phyloP scores from a whole-genome alignment of 2,888 invertebrate genomes.

The Drosophila infuscata region DNA sequence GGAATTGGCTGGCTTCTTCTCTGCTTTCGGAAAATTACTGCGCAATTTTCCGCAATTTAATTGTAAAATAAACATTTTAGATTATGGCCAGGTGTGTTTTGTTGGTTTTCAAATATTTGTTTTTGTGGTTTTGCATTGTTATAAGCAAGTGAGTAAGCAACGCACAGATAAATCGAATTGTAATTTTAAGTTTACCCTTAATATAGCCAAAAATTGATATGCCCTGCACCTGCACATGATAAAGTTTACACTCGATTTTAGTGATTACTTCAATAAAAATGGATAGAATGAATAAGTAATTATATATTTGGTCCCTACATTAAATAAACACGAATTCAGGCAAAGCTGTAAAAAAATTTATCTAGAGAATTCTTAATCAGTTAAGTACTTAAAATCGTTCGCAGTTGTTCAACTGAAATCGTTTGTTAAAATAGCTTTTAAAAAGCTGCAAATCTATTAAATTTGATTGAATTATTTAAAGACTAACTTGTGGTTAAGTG shows the following conservation, averaged over 20 bases:
- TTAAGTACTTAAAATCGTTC: not conserved
- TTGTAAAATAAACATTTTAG: conserved; percentile 66
- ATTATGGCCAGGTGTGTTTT: conserved; percentile 48
- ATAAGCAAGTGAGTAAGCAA: not conserved
- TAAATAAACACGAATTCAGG: not conserved
- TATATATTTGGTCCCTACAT: not conserved
- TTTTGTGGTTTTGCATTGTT: conserved; percentile 6
- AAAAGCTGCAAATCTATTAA: conserved; percentile 6
- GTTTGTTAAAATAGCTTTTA: conserved; percentile 23
- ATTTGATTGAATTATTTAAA: conserved; percentile 17
- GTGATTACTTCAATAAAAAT: not conserved
- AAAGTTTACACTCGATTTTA: not conserved
- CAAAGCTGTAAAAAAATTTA: not conserved
- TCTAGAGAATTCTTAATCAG: not conserved
- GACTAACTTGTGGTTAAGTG: conserved; percentile 4
- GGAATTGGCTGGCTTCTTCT: not conserved
- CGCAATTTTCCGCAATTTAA: conserved; percentile 62
- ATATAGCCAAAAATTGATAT: not conserved
- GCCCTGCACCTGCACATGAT: not conserved
- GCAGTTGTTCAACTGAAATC: not conserved
- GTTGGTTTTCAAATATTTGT: conserved; percentile 18
- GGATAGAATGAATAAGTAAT: too few species aligned
- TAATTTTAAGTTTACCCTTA: conserved; percentile 8
- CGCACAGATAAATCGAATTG: not conserved
- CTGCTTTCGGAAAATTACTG: conserved; percentile 25